Evolutionary conservation across 2,113 vertebrate genomes (phyloP).

Genomic region (Willisornis vidua): DNA sequence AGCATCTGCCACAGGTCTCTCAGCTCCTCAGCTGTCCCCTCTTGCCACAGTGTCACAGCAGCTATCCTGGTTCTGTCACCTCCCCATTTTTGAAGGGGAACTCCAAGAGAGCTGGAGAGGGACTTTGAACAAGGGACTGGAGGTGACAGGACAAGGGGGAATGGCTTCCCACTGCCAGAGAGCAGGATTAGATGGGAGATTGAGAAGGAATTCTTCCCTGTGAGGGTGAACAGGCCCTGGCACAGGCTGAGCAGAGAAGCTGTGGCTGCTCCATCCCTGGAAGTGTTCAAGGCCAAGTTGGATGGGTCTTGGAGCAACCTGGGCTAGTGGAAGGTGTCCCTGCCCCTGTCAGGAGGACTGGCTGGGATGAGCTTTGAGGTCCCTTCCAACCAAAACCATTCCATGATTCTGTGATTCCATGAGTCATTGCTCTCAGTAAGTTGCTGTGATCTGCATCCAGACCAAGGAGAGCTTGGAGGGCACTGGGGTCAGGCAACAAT

Average conservation of each 20-base stretch:
- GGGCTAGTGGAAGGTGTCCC: accelerated
- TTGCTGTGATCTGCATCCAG: background rate
- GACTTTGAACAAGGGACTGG: background rate
- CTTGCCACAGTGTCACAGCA: background rate
- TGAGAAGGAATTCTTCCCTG: background rate
- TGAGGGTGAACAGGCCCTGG: background rate
- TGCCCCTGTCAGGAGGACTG: background rate
- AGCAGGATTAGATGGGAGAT: accelerated
- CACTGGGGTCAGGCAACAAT: background rate
- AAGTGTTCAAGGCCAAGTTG: background rate
- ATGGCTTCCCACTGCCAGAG: background rate
- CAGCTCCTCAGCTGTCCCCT: background rate
- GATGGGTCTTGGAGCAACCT: background rate
- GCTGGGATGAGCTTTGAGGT: accelerated
- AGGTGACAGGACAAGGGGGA: background rate
- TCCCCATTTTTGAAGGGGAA: background rate
- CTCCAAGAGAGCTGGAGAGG: background rate
- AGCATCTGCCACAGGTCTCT: background rate
- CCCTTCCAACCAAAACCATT: background rate
- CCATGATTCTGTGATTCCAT: background rate
- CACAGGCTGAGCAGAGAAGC: background rate
- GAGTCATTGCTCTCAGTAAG: background rate
- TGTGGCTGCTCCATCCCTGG: background rate
- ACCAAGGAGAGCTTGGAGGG: accelerated
- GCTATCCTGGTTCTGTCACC: background rate